Conservation (phyloP, 2,113 vertebrate species). For the Heterochromis multidens region DNA sequence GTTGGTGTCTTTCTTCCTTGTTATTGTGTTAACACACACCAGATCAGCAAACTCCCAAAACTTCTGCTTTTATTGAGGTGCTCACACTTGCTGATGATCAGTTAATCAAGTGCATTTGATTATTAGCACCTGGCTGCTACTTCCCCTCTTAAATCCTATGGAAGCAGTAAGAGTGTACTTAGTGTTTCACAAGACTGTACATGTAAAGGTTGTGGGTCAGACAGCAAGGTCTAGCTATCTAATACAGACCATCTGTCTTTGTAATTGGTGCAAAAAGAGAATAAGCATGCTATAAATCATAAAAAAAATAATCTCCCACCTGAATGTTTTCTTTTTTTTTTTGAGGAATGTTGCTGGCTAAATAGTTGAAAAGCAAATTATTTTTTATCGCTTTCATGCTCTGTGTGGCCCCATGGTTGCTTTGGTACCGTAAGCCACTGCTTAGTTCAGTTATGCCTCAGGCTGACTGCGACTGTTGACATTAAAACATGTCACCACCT, state of each 20-base stretch:
- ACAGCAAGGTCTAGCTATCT: not conserved
- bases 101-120: not conserved
- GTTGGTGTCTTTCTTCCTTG: not conserved
- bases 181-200: not conserved
- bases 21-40: not conserved
- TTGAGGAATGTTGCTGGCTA: not conserved
- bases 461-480: not conserved
- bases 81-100: not conserved
- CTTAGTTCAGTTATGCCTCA: not conserved
- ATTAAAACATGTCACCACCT: slow-evolving; percentile 11
- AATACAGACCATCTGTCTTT: not conserved
- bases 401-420: not conserved
- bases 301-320: not conserved
- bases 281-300: not conserved
- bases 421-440: not conserved
- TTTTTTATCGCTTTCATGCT: not conserved
- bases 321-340: not conserved
- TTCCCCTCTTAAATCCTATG: not conserved
- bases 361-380: not conserved
- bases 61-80: not conserved
- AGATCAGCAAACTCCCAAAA: not conserved
- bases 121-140: not conserved
- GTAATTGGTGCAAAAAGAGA: not conserved
- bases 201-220: not conserved
- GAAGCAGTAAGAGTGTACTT: not conserved